Base-by-base conservation (phyloP, 2,113 vertebrate genomes). In the Oostethus manadensis region DNA sequence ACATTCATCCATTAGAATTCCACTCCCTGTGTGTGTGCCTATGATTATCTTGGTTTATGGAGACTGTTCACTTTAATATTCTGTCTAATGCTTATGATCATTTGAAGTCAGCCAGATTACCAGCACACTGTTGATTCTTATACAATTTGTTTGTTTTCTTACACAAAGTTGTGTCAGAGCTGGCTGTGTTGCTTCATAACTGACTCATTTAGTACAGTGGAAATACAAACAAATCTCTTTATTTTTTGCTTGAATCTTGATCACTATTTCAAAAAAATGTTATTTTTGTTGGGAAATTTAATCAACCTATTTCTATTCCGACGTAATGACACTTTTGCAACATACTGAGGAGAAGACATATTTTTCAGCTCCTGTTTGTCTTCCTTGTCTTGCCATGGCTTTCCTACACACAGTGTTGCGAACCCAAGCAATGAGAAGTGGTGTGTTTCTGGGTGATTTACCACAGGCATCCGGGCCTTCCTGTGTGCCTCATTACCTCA, bases 381-480 rank as follows among this genome's bases (percentile, higher is more conserved):
- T 72, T 70, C 16, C 8, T 68, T 35, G 44, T 64, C 17, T 75
- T 71, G 68, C 58, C 60, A 61, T 81, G 54, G 68, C 59, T 68
- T 49, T 67, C 43, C 67, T 56, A 42, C 65, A 56, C 13, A 10
- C 46, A 51, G 48, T 53, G 38, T 60, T n/a, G 60, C 48, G 29
- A 77, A 61, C 71, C 29, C 47, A 60, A 70, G 55, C 66, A 68
- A 74, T 26, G 49, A 66, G 80, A 81, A 78, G 65, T 79, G 80
- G 67, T 80, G 78, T 76, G 62, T 80, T 87, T 88, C 77, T 82
- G 75, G 69, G 65, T 83, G 77, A 85, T 85, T 86, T 83, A 86
- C 74, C 77, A 70, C 73, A 78, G 77, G 82, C 81, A 79, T 87
- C 71, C 74, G 66, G 73, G 64, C 73, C 64, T 78, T 84, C 75